Conservation (phyloP, 2,113 vertebrate genomes). For the Pygoscelis adeliae region DNA sequence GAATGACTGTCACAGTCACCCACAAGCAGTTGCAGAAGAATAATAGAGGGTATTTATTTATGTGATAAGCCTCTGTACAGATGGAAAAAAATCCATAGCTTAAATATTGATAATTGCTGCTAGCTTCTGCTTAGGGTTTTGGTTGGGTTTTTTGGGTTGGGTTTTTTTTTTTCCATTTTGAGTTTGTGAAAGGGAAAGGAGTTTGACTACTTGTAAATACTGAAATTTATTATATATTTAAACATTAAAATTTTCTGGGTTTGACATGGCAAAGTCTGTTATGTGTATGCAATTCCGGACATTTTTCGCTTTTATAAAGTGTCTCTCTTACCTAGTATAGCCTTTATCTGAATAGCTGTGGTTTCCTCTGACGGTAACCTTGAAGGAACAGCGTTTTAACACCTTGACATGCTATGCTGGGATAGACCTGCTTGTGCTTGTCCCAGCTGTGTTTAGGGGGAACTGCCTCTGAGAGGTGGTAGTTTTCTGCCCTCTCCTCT, state of each 20-base stretch:
- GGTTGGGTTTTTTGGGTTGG: background rate
- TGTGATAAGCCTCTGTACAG: conserved; percentile 54
- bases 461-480: background rate
- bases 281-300: accelerated
- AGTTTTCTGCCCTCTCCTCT: background rate
- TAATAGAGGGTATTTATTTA: conserved; percentile 73
- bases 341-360: background rate
- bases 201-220: background rate
- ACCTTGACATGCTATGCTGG: too few species aligned
- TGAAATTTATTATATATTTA: background rate
- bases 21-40: conserved; percentile 68
- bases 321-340: background rate
- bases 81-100: conserved; percentile 66
- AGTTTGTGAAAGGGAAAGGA: background rate
- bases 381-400: background rate
- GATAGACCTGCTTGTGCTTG: background rate
- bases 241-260: background rate
- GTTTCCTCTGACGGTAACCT: background rate
- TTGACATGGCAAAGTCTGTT: background rate
- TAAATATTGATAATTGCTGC: conserved; percentile 53
- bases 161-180: background rate
- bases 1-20: conserved; percentile 73
- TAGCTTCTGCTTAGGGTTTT: conserved; percentile 18
- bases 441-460: accelerated
- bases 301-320: background rate